Evolutionary conservation across 2,888 invertebrate genomes (phyloP).

Genomic region (Ptilodon capucinus): DNA sequence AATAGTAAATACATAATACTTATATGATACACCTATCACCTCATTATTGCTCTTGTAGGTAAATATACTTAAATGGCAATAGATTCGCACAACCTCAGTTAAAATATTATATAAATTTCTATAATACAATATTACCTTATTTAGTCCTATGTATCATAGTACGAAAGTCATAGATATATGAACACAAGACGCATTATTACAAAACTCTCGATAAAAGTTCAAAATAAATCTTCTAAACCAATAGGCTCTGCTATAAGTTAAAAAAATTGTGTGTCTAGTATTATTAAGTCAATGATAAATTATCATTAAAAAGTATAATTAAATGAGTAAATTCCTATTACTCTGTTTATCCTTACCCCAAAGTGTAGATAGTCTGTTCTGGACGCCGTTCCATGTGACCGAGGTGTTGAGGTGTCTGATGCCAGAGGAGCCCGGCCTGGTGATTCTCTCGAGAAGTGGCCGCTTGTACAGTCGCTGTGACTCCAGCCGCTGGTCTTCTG

Average conservation of each 20-base stretch:
- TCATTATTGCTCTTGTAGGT: neutral
- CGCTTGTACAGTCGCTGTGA: constrained; percentile 84
- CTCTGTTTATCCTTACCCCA: constrained; percentile 47
- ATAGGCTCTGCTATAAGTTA: too few relatives aligned
- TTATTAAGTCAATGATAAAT: too few relatives aligned
- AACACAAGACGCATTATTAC: too few relatives aligned
- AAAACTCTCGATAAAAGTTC: too few relatives aligned
- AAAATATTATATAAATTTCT: too few relatives aligned
- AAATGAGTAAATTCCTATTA: constrained; percentile 52
- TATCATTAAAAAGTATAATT: neutral
- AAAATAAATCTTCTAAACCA: too few relatives aligned
- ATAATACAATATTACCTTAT: too few relatives aligned
- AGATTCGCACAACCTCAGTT: neutral
- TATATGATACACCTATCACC: neutral
- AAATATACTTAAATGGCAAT: neutral
- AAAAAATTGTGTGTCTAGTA: too few relatives aligned
- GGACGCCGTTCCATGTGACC: constrained; percentile 56
- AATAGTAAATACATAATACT: neutral
- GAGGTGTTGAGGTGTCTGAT: constrained; percentile 56
- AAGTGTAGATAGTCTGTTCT: constrained; percentile 51
- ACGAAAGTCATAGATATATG: too few relatives aligned
- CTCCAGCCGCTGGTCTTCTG: constrained; percentile 84
- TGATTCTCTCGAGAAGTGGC: constrained; percentile 81
- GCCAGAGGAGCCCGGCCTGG: constrained; percentile 50
- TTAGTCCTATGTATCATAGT: too few relatives aligned